Conservation (phyloP, 1,140 invertebrate species). For the Drosophila athabasca region DNA sequence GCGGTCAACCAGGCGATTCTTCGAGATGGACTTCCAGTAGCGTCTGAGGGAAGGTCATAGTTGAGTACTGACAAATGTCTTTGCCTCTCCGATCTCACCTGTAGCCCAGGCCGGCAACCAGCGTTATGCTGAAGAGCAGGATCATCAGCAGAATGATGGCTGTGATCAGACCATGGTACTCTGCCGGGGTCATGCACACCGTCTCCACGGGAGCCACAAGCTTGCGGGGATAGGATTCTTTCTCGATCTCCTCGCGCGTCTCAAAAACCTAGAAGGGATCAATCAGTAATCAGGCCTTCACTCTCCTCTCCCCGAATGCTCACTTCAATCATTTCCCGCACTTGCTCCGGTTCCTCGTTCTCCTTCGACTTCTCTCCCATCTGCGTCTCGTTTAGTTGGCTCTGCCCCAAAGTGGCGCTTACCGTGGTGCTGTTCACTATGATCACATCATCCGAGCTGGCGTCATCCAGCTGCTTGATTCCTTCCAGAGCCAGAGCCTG, state of each 20-base stretch:
- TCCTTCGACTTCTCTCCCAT: slow-evolving; percentile 60
- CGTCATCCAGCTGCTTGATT: slow-evolving; percentile 35
- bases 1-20: slow-evolving; percentile 87
- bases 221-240: slow-evolving; percentile 86
- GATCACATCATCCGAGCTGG: slow-evolving; percentile 49
- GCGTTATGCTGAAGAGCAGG: slow-evolving; percentile 87
- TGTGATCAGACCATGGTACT: slow-evolving; percentile 91
- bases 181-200: slow-evolving; percentile 89
- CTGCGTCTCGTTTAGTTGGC: slow-evolving; percentile 57
- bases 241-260: slow-evolving; percentile 89
- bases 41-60: slow-evolving; percentile 81
- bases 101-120: slow-evolving; percentile 88
- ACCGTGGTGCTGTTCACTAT: slow-evolving; percentile 76
- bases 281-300: neutral
- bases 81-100: slow-evolving; percentile 83
- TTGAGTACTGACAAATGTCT: neutral
- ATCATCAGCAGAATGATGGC: slow-evolving; percentile 88
- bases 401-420: slow-evolving; percentile 64
- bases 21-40: slow-evolving; percentile 88
- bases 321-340: slow-evolving; percentile 94
- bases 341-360: slow-evolving; percentile 88
- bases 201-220: slow-evolving; percentile 86
- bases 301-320: neutral
- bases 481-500: slow-evolving; percentile 54
- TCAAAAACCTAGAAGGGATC: slow-evolving; percentile 86